Evolutionary conservation across 2,797 vertebrate genomes (phyloP).

Genomic region (Pseudopleuronectes americanus): DNA sequence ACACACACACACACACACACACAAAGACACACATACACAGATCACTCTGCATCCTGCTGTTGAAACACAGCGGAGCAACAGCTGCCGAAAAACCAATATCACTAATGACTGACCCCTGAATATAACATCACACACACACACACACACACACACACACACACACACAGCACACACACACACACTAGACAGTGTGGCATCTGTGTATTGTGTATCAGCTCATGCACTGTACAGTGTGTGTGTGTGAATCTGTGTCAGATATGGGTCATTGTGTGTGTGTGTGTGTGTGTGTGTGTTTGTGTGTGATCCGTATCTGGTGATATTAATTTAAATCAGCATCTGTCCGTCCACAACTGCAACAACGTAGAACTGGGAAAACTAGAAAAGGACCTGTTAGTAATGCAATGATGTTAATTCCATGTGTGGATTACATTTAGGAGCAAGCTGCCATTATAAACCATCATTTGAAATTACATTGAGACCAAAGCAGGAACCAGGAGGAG

Average conservation of each 20-base stretch:
- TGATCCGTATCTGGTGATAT: slow-evolving; percentile 64
- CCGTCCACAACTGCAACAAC: slow-evolving; percentile 51
- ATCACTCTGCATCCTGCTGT: slow-evolving; percentile 61
- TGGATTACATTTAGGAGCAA: not conserved
- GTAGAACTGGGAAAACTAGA: slow-evolving; percentile 41
- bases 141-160: slow-evolving; percentile 28
- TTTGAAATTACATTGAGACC: not conserved
- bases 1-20: not conserved
- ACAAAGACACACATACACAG: not conserved
- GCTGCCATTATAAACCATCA: not conserved
- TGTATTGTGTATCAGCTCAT: slow-evolving; percentile 37
- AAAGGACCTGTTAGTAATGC: slow-evolving; percentile 4
- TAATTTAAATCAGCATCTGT: slow-evolving; percentile 77
- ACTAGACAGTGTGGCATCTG: slow-evolving; percentile 32
- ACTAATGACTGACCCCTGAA: slow-evolving; percentile 73
- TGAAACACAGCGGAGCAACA: slow-evolving; percentile 62
- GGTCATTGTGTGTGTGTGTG: slow-evolving; percentile 51
- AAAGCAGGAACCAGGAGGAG: not conserved
- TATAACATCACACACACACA: slow-evolving; percentile 38
- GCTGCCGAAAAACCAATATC: slow-evolving; percentile 78
- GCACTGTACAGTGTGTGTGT: not conserved
- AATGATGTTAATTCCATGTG: not conserved
- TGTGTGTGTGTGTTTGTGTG: slow-evolving; percentile 39
- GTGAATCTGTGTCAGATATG: slow-evolving; percentile 52
- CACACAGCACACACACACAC: slow-evolving; percentile 53